Evolutionary conservation across 2,888 invertebrate species (phyloP), one percentile per base, ranked within the genome.

Genomic region (Hydraecia micacea): DNA sequence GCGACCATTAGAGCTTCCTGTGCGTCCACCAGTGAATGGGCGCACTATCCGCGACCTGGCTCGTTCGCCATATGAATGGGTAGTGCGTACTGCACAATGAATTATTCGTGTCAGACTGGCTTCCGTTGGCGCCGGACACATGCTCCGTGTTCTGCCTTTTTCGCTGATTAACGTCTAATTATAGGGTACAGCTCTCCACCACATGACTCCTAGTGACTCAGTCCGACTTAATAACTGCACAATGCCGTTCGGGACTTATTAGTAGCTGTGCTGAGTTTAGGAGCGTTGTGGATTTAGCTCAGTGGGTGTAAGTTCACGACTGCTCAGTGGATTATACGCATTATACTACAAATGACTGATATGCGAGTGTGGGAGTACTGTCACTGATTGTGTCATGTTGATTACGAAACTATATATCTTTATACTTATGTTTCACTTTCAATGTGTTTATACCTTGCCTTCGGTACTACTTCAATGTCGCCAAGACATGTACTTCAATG

Each of bases 101-200:
- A 93, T 94, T 94, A 95, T 95, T 95, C 92, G 95, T 94, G 95
- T 94, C 94, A 95, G 94, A 93, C 93, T 90, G 91, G 93, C 94
- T 96, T 96, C 96, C 96, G 95, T 92, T 94, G 94, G 94, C 94
- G 94, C 94, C 94, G 93, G 94, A 93, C 94, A 94, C 91, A 92
- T 94, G 94, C 93, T 93, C 91, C 91, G 91, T 92, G 92, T 92
- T 92, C 93, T 92, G 93, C 94, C 95, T 95, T 96, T 95, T 96
- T 95, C 93, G 92, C 93, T 95, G 95, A 96, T 96, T 95, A 96
- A 95, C 92, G 92, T 96, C 96, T 96, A 96, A 96, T 96, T 96
- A 96, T 96, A 96, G 96, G 95, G 92, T 93, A 91, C 92, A 92
- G 92, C 93, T 94, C 94, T 93, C 91, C 91, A 91, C 87, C 92